Evolutionary conservation across 2,113 vertebrate genomes (phyloP).

Genomic region (Axis porcinus): DNA sequence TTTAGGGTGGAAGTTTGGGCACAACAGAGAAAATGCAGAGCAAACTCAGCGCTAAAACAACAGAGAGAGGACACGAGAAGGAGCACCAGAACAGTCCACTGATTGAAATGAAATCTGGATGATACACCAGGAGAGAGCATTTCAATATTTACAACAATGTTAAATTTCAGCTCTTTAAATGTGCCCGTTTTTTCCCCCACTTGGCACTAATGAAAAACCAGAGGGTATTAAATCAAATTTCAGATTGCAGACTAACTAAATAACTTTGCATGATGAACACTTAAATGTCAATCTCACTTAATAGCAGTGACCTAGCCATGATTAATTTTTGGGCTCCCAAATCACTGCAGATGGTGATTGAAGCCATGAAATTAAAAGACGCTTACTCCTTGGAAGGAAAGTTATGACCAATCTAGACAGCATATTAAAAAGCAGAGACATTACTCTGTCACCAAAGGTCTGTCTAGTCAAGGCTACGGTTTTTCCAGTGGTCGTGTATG

Average conservation of each 20-base stretch:
- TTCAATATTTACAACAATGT: neutral
- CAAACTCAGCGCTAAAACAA: neutral
- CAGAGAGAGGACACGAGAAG: neutral
- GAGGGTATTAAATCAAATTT: neutral
- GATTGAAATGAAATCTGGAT: neutral
- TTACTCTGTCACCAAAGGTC: too few species aligned
- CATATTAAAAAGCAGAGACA: too few species aligned
- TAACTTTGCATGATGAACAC: neutral
- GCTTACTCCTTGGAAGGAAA: too few species aligned
- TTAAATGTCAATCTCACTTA: neutral
- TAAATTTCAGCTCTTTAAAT: neutral
- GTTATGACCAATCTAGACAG: too few species aligned
- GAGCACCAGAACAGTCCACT: neutral
- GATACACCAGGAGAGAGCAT: neutral
- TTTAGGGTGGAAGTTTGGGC: neutral
- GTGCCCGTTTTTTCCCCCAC: neutral
- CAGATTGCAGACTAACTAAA: neutral
- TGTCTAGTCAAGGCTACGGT: too few species aligned
- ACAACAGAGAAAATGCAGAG: neutral
- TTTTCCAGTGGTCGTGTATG: too few species aligned
- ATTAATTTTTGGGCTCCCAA: neutral
- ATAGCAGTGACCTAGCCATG: neutral
- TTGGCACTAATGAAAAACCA: conserved; percentile 13
- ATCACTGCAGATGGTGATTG: too few species aligned
- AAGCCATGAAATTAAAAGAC: too few species aligned